Base-by-base conservation (phyloP, 2,888 invertebrate genomes). In the Sarcophaga subvicina region DNA sequence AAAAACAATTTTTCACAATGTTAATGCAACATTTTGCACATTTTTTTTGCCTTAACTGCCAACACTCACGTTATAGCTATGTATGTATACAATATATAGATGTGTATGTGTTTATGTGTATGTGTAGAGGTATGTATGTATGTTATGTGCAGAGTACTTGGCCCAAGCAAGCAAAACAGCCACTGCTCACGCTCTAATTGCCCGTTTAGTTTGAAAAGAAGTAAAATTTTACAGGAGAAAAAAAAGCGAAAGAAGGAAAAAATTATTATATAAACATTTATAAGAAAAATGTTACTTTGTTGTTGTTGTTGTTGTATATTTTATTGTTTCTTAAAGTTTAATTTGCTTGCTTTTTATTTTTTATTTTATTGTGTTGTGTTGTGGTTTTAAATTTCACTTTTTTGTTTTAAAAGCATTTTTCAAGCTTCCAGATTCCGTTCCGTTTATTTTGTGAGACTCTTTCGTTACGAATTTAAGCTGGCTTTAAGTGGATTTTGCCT, bases 161-260 rank as follows among this genome's bases (percentile, higher is more conserved):
- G 69, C 45, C 22, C 49, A 20, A 62, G 49, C 49, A 49, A 10
- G 17, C 5, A 17, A 14, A 6, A 6, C 62, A 69, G 11, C 59
- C 75, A 54, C 71, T 83, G 63, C 72, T 86, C 80, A 80, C 69
- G 80, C 83, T 86, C 83, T 77, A 86, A 80, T 86, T 86, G 83
- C 60, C 60, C 67, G 54, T 80, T 76, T 71, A 82, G 71, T 66
- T 64, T 22, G 14, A 25, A 59, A 45, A 59, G 60, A 59, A 45
- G 22, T 47, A 81, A 47, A 37, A 71, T 27, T 22, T 20, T n/a
- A 12, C 5, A 20, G 11, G 67, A 62, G 10, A 60, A 45, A 70
- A 25, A 60, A 60, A 62, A 0, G 3, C 37, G 37, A 37, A 37
- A 37, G 37, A 37, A 37, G 1, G 37, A 37, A 37, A 37, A 37